Evolutionary conservation across 2,797 vertebrate genomes (phyloP), one percentile per base, ranked within the genome.

Genomic region (Myiothlypis coronata): DNA sequence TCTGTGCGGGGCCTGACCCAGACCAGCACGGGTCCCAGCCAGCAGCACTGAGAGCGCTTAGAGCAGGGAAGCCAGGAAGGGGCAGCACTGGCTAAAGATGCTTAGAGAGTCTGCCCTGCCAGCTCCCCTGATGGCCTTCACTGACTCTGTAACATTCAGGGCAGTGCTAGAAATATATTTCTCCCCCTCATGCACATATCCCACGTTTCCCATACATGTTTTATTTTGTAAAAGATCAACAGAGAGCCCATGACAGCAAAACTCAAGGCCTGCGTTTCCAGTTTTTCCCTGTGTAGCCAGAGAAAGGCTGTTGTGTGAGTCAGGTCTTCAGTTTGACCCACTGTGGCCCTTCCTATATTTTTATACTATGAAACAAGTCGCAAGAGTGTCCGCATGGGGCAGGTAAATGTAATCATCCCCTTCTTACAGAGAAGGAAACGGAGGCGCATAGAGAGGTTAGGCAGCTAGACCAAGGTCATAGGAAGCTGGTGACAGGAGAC

Each of bases 401-500:
- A 95, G 94, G 87, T 96, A 87, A 85, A 61, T 72, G 44, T 50
- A 32, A 56, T 79, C 37, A 9, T 49, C 50, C 64, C 26, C 37
- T 14, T 81, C 85, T 81, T 46, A 78, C 53, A 83, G 28, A 87
- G 39, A 63, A 96, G 87, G 93, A 95, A 96, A 68, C 4, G 11
- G 61, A 96, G 84, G 76, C 43, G 39, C 65, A 63, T 3, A 26
- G 75, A 91, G 74, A 93, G 69, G 57, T 83, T 90, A 93, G 65
- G 30, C 28, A 7, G 84, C 83, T 71, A 72, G 69, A 87, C 67
- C 86, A 83, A 94, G 91, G 94, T 93, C 92, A 90, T 90, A 95
- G 95, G 95, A 96, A 96, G 87, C 69, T 94, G 79, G 82, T 94
- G 93, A 94, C 74, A 83, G 72, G 72, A 87, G 82, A 83, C 69